Percentiles rank a stretch among this genome's conserved stretches.
Conservation (phyloP, 2,113 vertebrate genomes). For the Ploceus nigricollis region DNA sequence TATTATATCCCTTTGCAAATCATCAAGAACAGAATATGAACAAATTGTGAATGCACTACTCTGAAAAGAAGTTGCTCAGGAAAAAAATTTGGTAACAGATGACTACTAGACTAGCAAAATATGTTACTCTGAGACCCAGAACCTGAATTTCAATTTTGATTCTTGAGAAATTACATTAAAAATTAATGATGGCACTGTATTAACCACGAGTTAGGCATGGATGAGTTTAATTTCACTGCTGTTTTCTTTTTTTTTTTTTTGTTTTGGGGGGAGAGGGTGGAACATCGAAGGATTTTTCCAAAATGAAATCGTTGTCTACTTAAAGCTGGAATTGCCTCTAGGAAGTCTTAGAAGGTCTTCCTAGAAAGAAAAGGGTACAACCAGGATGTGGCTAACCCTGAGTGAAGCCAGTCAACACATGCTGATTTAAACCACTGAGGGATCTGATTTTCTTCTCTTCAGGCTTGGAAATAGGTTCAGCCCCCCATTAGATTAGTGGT, state of each 20-base stretch:
- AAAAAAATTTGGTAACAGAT: background rate
- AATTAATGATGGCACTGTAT: background rate
- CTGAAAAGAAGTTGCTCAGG: background rate
- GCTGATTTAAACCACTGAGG: rapidly evolving
- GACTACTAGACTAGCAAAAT: background rate
- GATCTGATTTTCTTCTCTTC: background rate
- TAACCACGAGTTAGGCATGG: background rate
- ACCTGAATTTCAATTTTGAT: background rate
- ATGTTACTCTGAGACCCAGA: background rate
- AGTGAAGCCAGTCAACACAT: rapidly evolving
- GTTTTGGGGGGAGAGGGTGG: rapidly evolving
- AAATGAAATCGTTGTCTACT: background rate
- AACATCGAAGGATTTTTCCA: background rate
- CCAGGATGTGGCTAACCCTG: background rate
- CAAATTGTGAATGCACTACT: background rate
- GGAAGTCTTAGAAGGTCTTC: background rate
- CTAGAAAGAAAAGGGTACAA: background rate
- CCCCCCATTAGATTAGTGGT: rapidly evolving
- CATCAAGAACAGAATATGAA: background rate
- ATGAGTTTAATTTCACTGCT: background rate
- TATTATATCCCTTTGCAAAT: background rate
- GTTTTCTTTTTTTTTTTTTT: too few species aligned
- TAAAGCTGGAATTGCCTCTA: background rate
- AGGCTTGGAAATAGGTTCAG: background rate
- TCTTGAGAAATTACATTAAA: background rate